phyloP scores from a whole-genome alignment of 2,797 vertebrate genomes.

The Martes flavigula region DNA sequence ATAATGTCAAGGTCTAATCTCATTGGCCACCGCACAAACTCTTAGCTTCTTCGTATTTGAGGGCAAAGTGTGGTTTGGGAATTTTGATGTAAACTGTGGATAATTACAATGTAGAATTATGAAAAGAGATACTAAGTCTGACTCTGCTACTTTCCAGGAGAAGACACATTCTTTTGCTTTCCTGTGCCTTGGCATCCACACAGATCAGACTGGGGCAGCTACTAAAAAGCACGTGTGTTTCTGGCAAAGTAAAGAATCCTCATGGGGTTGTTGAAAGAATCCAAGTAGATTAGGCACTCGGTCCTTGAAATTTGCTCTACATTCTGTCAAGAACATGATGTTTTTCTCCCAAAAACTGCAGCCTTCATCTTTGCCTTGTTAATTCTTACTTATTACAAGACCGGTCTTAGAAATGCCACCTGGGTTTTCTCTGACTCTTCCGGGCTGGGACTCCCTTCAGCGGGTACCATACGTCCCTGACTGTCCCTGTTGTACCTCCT shows the following conservation, averaged over 20 bases:
- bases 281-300: no score
- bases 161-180: no score
- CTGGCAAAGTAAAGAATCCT: not conserved
- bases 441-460: not conserved
- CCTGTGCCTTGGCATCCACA: not conserved
- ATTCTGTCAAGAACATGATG: no score
- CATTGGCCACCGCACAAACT: not conserved
- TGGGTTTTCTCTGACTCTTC: not conserved
- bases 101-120: not conserved
- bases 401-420: not conserved
- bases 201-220: fast-evolving
- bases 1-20: not conserved
- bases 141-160: not conserved
- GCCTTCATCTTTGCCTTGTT: not conserved
- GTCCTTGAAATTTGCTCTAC: fast-evolving
- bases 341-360: not conserved
- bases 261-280: fast-evolving
- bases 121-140: not conserved
- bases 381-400: not conserved
- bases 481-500: no score
- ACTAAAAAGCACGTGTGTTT: fast-evolving
- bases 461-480: fast-evolving
- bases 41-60: not conserved
- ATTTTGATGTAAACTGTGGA: not conserved
- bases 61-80: not conserved